Conservation (phyloP, 2,888 invertebrate genomes). For the Spodoptera picta region DNA sequence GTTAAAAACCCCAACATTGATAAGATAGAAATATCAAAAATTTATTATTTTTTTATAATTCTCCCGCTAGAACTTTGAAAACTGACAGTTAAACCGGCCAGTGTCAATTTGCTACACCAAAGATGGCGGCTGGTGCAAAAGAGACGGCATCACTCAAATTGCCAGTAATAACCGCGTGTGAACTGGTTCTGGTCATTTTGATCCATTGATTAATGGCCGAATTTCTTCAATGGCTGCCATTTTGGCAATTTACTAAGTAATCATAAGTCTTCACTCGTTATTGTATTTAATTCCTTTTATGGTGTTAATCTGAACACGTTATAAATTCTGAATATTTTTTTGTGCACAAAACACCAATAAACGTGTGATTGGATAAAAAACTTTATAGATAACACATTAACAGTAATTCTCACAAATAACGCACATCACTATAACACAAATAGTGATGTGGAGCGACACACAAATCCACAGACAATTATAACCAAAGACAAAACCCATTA, state of each 20-base stretch:
- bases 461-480: neutral
- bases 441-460: too few species aligned
- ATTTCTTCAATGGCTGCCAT: slow-evolving; percentile 34
- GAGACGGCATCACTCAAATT: slow-evolving; percentile 31
- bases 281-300: too few species aligned
- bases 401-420: too few species aligned
- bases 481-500: slow-evolving; percentile 35
- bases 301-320: too few species aligned
- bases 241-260: slow-evolving; percentile 24
- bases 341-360: too few species aligned
- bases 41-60: too few species aligned
- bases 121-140: slow-evolving; percentile 25
- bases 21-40: too few species aligned
- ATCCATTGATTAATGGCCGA: slow-evolving; percentile 29
- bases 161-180: slow-evolving; percentile 18
- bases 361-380: too few species aligned
- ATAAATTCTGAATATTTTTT: too few species aligned
- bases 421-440: too few species aligned
- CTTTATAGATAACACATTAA: too few species aligned
- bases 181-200: slow-evolving; percentile 30
- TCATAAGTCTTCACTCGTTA: neutral
- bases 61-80: slow-evolving; percentile 3
- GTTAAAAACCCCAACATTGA: too few species aligned
- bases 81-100: slow-evolving; percentile 9
- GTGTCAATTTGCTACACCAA: slow-evolving; percentile 14